Evolutionary conservation across 1,140 invertebrate genomes (phyloP).

Genomic region (Rhyzopertha dominica): DNA sequence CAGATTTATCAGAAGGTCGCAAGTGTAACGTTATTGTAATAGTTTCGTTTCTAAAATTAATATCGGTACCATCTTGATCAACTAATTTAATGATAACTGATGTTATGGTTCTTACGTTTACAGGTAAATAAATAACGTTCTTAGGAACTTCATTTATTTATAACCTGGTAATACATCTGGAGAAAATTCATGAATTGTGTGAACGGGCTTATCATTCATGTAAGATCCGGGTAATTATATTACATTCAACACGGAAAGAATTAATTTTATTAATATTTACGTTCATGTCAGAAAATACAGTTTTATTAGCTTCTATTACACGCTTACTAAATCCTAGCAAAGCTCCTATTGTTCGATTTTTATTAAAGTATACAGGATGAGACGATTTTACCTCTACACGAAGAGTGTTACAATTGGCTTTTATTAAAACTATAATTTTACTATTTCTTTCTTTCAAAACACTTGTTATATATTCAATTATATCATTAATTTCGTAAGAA

Average conservation of each 20-base stretch:
- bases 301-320: constrained; percentile 14
- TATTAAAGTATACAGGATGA: constrained; percentile 21
- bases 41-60: constrained; percentile 30
- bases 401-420: constrained; percentile 28
- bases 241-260: constrained; percentile 25
- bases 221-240: constrained; percentile 31
- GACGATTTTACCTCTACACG: constrained; percentile 20
- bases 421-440: no score
- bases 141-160: constrained; percentile 33
- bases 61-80: constrained; percentile 29
- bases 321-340: constrained; percentile 22
- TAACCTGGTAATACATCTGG: constrained; percentile 26
- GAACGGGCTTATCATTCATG: constrained; percentile 28
- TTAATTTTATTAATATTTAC: constrained; percentile 28
- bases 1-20: no score
- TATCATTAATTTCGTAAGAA: constrained; percentile 24
- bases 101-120: constrained; percentile 26
- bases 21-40: constrained; percentile 35
- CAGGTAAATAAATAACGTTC: constrained; percentile 39
- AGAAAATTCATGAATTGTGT: constrained; percentile 39
- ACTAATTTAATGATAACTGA: constrained; percentile 24
- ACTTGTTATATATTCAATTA: constrained; percentile 18
- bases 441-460: no score
- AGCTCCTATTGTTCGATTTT: constrained; percentile 16
- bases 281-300: constrained; percentile 20